Conservation (phyloP, 1,140 invertebrate species). For the Leucophenga varia region DNA sequence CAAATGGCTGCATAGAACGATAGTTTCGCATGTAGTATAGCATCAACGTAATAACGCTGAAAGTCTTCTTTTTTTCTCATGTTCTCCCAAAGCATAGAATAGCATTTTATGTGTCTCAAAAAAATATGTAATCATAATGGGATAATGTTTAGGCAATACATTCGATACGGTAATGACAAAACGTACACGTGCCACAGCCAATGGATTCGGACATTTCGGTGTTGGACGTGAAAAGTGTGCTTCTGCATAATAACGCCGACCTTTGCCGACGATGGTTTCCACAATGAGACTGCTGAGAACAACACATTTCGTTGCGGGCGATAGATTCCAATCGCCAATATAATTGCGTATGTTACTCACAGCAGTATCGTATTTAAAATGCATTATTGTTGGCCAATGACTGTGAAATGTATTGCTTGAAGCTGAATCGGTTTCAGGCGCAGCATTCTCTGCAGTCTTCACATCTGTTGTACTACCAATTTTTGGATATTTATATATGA, state of each 20-base stretch:
- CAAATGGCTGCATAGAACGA: constrained; percentile 33
- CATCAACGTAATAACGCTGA: constrained; percentile 43
- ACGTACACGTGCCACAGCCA: constrained; percentile 41
- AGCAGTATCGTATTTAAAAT: constrained; percentile 31
- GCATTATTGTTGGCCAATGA: constrained; percentile 17
- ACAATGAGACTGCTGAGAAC: constrained; percentile 23
- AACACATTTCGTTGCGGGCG: constrained; percentile 37
- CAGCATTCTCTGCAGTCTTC: too few species aligned
- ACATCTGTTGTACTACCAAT: neutral
- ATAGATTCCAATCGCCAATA: constrained; percentile 27
- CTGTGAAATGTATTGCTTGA: too few species aligned
- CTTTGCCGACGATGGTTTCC: constrained; percentile 27
- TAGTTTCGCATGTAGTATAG: constrained; percentile 34
- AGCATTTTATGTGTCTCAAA: constrained; percentile 39
- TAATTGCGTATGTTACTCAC: constrained; percentile 31
- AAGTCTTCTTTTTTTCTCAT: constrained; percentile 17
- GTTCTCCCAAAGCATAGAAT: constrained; percentile 34
- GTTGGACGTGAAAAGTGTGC: constrained; percentile 44
- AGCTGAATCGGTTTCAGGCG: too few species aligned
- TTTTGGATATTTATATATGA: constrained; percentile 30
- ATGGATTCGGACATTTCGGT: constrained; percentile 35
- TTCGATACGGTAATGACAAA: constrained; percentile 33
- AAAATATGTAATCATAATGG: constrained; percentile 42
- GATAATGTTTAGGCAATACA: constrained; percentile 27
- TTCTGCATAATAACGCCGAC: constrained; percentile 35